Evolutionary conservation across 2,888 invertebrate genomes (phyloP).

Genomic region (Drosophila vallismaia): DNA sequence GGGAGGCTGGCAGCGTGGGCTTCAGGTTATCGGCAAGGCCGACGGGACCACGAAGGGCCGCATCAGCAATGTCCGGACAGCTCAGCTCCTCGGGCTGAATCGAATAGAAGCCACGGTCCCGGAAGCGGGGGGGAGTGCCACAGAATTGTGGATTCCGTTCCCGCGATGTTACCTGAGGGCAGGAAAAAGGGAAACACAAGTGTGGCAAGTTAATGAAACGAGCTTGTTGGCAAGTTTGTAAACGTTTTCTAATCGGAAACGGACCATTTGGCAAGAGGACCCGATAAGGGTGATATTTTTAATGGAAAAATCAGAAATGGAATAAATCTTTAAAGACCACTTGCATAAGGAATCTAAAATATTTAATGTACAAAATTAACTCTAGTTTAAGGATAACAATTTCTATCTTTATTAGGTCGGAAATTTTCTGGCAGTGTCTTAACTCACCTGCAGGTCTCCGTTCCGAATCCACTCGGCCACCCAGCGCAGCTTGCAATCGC

Average conservation of each 20-base stretch:
- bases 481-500: conserved; percentile 95
- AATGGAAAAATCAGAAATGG: not conserved
- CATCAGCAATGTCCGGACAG: conserved; percentile 85
- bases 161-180: conserved; percentile 89
- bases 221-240: conserved; percentile 17
- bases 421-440: not conserved
- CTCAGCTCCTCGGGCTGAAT: conserved; percentile 91
- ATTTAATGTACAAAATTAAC: too few species aligned
- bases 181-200: not conserved
- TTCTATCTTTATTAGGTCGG: not conserved
- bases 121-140: conserved; percentile 91
- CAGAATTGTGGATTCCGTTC: conserved; percentile 97
- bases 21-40: conserved; percentile 83
- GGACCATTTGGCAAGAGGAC: conserved; percentile 14
- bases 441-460: conserved; percentile 90
- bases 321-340: not conserved
- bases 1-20: conserved; percentile 78
- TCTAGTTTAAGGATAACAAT: not conserved
- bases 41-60: conserved; percentile 84
- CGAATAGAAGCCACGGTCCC: conserved; percentile 93
- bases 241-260: conserved; percentile 21
- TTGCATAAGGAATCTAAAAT: too few species aligned
- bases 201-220: conserved; percentile 37
- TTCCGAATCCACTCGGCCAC: conserved; percentile 95
- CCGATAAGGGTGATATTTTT: not conserved